Evolutionary conservation across 1,140 invertebrate genomes (phyloP), one percentile per base, ranked within the genome.

Genomic region (Heliconius himera): DNA sequence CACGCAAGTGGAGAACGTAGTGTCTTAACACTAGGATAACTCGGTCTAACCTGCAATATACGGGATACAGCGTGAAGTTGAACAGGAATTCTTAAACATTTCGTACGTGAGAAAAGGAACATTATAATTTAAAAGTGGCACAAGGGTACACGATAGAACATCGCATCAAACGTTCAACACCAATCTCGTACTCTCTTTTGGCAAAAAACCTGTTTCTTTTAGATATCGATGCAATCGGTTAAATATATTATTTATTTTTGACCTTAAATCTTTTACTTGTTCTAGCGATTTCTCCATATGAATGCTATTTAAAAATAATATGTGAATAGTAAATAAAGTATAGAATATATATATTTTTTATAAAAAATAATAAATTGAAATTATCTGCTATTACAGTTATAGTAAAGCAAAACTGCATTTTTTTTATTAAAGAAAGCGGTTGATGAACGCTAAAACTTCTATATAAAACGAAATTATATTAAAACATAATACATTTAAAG

Each of bases 201-300:
- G 60, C 60, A 66, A 66, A 66, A 66, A 26, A 66, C 60, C 60
- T 66, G 60, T 66, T 66, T 66, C 60, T 29, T 66, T 66, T 66
- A 29, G 60, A 66, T 66, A 66, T 66, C 60, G 60, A 26, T 16
- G 60, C 60, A 29, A 29, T 66, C 3, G 22, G 11, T 66, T 66
- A 11, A 60, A 22, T 66, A 66, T 66, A 22, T 66, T 66, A 13
- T 4, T 26, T 66, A 1, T 11, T 66, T 66, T 16, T 66, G 22
- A 66, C 22, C 22, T 66, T 66, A 66, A n/a, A 3, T 22, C 3
- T 60, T 60, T 22, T 3, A 22, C 1, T 66, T 29, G 8, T 66
- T 29, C 16, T 66, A 9, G 13, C 3, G 11, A 11, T 66, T 66
- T 66, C 13, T 29, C 20, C 9, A 29, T 66, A 4, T 66, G 29